Evolutionary conservation across 1,140 invertebrate species (phyloP), one percentile per base, ranked within the genome.

Genomic region (Drosophila pruinosa): DNA sequence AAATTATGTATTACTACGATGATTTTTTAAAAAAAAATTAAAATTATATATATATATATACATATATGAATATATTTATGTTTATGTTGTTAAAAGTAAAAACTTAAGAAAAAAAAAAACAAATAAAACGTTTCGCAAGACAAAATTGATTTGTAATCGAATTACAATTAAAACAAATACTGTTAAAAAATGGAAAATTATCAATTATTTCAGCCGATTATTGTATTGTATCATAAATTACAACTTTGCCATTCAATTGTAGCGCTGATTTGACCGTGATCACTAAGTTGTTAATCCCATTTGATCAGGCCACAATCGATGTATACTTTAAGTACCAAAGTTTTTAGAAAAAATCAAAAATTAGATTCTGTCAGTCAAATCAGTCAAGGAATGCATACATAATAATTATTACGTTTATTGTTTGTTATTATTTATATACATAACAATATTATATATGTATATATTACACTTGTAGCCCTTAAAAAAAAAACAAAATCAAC

Each of bases 51-150:
- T 21, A 47, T 57, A 48, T 57, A 22, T 22, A 71, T 72, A 78
- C 10, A 56, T 41, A 73, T 62, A 73, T 48, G 34, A 54, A 72
- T 82, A 82, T 85, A 85, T 85, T 85, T 86, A 78, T 86, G 83
- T 88, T 88, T 73, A 78, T 88, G 71, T 76, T 88, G 86, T 73
- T 88, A 88, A 88, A n/a, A 74, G 67, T 72, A 78, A 88, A 67
- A 62, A 41, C 54, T 47, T 54, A 67, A 45, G 54, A 67, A 75
- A 47, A 36, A 22, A 59, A 68, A 67, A 75, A 39, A 15, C 26
- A 62, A 45, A 58, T 36, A 10, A 63, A 70, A 64, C 19, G 22
- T 59, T 63, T 71, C 43, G 62, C 54, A 38, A 41, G n/a, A 61
- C 41, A 45, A 24, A 67, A 67, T 76, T 78, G 56, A 82, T 88